These are phyloP conservation scores for Lasioglossum leucozonium DNA, from an alignment of 2,888 invertebrate genomes.

Conservation along the genomic window DNA sequence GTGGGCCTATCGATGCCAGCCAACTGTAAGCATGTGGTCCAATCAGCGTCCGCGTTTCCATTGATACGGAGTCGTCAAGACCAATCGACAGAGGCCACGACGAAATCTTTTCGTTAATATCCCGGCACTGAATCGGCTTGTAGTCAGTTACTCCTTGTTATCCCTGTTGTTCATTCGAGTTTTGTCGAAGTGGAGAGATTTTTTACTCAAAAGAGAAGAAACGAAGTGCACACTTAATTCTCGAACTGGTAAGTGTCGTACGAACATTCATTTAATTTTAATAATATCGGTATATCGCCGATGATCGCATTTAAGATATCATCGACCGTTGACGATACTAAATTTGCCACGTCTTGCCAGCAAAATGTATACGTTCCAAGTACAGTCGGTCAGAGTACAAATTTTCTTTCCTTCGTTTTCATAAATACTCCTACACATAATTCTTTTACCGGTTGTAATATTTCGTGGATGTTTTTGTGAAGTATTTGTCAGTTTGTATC, in stretches of 20 bases:
- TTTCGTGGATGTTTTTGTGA: background rate
- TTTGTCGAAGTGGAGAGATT: constrained; percentile 26
- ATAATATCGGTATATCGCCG: background rate
- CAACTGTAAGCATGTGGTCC: constrained; percentile 86
- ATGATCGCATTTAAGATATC: background rate
- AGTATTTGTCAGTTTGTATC: background rate
- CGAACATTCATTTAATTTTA: background rate
- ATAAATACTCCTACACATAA: background rate
- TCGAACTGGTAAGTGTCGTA: constrained; percentile 40
- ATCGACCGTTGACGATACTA: background rate
- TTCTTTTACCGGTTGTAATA: background rate
- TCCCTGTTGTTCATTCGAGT: constrained; percentile 58
- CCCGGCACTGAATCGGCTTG: constrained; percentile 73
- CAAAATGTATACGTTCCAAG: constrained; percentile 17
- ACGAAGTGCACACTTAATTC: constrained; percentile 3
- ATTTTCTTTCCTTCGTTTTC: background rate
- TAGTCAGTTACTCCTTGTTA: constrained; percentile 79
- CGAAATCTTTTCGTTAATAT: constrained; percentile 83
- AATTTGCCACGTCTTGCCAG: constrained; percentile 55
- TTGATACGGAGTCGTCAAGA: constrained; percentile 77
- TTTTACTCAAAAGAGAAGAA: constrained; percentile 28
- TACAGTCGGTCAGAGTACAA: background rate
- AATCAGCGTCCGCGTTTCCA: constrained; percentile 85
- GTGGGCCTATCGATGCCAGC: constrained; percentile 89
- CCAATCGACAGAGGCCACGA: constrained; percentile 89